Base-by-base conservation (phyloP, 2,113 vertebrate genomes). In the Bettongia penicillata region DNA sequence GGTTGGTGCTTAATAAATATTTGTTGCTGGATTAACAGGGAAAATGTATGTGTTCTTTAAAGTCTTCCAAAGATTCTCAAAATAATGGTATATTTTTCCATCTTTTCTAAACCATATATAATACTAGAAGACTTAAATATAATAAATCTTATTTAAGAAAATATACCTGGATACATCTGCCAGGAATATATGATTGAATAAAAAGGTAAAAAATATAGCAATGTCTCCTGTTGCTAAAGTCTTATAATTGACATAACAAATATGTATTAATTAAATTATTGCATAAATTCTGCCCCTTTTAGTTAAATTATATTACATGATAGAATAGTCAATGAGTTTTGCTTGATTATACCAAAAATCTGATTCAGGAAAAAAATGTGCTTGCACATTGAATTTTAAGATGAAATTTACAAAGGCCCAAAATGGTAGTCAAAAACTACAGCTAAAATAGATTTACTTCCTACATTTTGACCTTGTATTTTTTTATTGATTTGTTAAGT, bases 401-500 rank as follows among this genome's bases (percentile, higher is more conserved):
- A 94, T 51, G 0, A 51, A 94, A 31, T 92, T 97, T 12, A 48
- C 91, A 14, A 95, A 97, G 95, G 77, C 68, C n/a, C 19, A 96
- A 31, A 90, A 28, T 94, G 7, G 91, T 77, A 93, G 28, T 91
- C 68, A 97, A 94, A 37, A n/a, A 84, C 0, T 55, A 52, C 2
- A 96, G 26, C 90, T 94, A 95, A 89, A 14, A 95, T n/a, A 84
- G 23, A 94, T 94, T 96, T 95, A 91, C 93, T 24, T 92, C 0
- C 14, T 91, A 68, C 37, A 92, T 94, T 96, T 97, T 96, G 92
- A 95, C 94, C 94, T 90, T 96, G 8, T 6, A 47, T 95, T 48
- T 92, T 96, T 94, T 53, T 31, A 24, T 84, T 95, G 57, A 96
- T 61, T 96, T 93, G 96, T 94, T 97, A 96, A 91, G 91, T 90